Evolutionary conservation across 2,113 vertebrate genomes (phyloP), one percentile per base, ranked within the genome.

Genomic region (Chrysemys picta): DNA sequence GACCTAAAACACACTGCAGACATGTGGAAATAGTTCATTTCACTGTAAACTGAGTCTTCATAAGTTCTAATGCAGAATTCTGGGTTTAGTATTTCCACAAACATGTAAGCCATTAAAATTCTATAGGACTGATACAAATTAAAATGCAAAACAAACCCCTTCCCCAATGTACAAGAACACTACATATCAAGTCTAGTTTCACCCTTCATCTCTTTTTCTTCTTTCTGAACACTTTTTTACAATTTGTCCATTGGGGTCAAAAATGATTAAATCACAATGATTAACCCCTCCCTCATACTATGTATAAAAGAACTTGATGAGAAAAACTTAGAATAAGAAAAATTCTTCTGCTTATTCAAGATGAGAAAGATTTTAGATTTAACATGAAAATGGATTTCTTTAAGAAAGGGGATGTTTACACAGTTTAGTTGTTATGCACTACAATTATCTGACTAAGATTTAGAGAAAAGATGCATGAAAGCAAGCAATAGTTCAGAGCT

Each of bases 21-120:
- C 5, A 17, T 2, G 2, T 3, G 31, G 11, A 72, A 52, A 82
- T 4, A 0, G 1, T 3, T 5, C 1, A 16, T 38, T 85, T 84
- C n/a, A 1, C 38, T 88, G 2, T 3, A 62, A 53, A 78, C 83
- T 72, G 31, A 76, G 2, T 31, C 93, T 35, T 27, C 0, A 0
- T 87, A 35, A 93, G 10, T 90, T 91, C 76, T 96, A 89, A 76
- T 42, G 35, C 1, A 8, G 31, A 89, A 59, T 88, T 10, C n/a
- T 24, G 16, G 79, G 54, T 17, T 45, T 47, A 57, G 10, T 24
- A 19, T 80, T n/a, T 3, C 35, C 88, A 50, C 87, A 88, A 90
- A 93, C 45, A 82, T 38, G 89, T 8, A 16, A 22, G 21, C 59
- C 1, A 0, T 84, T 88, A 57, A 89, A 88, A 82, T 85, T 87